phyloP scores from a whole-genome alignment of 2,113 vertebrate species.

The Thomomys bottae region DNA sequence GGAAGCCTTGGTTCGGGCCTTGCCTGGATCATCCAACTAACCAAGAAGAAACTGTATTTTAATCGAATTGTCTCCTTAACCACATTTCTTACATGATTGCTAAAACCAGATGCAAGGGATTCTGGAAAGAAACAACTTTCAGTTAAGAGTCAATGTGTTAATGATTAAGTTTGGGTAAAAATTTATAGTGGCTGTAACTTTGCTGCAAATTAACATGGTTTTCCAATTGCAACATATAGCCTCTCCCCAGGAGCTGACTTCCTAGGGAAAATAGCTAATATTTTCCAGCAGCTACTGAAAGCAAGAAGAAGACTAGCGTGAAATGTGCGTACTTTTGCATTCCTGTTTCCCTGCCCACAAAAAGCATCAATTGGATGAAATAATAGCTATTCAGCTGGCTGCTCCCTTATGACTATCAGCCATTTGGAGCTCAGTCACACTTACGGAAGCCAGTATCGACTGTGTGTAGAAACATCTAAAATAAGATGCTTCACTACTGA shows the following conservation, averaged over 20 bases:
- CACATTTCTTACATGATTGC: background rate
- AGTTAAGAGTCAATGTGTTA: constrained; percentile 27
- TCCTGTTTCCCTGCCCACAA: constrained; percentile 52
- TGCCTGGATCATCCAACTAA: background rate
- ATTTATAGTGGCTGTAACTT: constrained; percentile 31
- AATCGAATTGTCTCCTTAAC: background rate
- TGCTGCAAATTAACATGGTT: constrained; percentile 62
- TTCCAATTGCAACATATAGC: constrained; percentile 32
- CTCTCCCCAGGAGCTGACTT: constrained; percentile 48
- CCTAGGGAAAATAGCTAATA: constrained; percentile 43
- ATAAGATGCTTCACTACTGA: constrained; percentile 58
- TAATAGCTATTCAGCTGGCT: constrained; percentile 66
- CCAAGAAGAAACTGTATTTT: background rate
- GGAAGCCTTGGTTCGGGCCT: background rate
- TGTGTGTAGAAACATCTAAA: constrained; percentile 70
- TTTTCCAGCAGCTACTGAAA: constrained; percentile 55
- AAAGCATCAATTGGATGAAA: constrained; percentile 68
- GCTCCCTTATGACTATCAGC: constrained; percentile 65
- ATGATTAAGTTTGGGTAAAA: constrained; percentile 14
- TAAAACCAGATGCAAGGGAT: background rate
- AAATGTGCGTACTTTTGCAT: constrained; percentile 43
- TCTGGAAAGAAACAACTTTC: constrained; percentile 13
- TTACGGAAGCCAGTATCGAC: constrained; percentile 65
- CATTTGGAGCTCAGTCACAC: constrained; percentile 64
- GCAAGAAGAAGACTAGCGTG: constrained; percentile 45